Evolutionary conservation across 92 coral and sea anemone genomes (phyloP), one percentile per base, ranked within the genome.

Genomic region (Heteractis magnifica): DNA sequence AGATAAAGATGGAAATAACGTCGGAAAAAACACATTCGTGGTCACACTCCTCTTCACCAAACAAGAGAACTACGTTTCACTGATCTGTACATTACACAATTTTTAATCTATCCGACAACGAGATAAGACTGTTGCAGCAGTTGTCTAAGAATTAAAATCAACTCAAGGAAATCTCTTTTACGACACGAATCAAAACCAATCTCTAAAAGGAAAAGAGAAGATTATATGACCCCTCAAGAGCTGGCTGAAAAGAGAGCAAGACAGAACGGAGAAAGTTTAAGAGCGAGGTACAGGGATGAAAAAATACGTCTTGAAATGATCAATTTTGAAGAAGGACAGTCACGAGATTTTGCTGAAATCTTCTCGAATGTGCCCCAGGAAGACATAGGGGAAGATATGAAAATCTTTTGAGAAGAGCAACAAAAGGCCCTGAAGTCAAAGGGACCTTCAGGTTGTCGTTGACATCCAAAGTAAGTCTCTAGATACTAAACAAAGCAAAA

Each of bases 391-490:
- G 82, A 78, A 8, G 73, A 78, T 41, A 78, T 78, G 82, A 53
- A 52, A 21, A 23, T 78, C 48, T 51, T 78, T n/a, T 78, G 82
- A 71, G 34, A 78, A 71, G 65, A 52, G 18, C 82, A 78, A 51
- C 75, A 56, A 23, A 78, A 8, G 20, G 65, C 59, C 10, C 11
- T 78, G 4, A 15, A 52, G 9, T 4, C 82, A 21, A 78, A 78
- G 65, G 58, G 79, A 12, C 59, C 59, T 18, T 20, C 41, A 11
- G 82, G 82, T 4, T 20, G 64, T 19, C 59, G 82, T 51, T 78
- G 82, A 71, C 82, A 78, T 78, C 82, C 82, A 55, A 78, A 12
- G 82, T 78, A 26, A 78, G 76, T 58, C 64, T 8, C 16, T 58
- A 58, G 11, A 0, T 58, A 10, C 18, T 10, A 58, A 10, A 58